These are phyloP conservation scores for Eubasilissa regina DNA, from an alignment of 1,140 invertebrate species.

Conservation along the genomic window DNA sequence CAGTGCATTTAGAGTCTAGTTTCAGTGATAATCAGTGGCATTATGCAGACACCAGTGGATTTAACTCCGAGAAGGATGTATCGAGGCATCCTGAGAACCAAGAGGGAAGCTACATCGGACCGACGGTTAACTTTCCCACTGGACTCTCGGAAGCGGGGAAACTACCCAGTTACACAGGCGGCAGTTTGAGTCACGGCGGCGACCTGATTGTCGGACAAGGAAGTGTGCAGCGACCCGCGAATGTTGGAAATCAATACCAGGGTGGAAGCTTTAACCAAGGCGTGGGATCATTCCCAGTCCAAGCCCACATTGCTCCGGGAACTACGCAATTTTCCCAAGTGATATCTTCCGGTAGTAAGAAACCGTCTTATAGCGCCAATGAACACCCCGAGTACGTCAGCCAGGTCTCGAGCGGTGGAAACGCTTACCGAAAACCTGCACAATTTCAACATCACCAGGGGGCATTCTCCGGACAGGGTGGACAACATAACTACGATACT, in stretches of 20 bases:
- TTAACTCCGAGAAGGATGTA: slow-evolving; percentile 12
- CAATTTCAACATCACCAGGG: background rate
- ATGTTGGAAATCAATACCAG: slow-evolving; percentile 2
- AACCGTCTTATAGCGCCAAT: slow-evolving; percentile 17
- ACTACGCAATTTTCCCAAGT: slow-evolving; percentile 29
- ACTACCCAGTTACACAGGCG: slow-evolving; percentile 6
- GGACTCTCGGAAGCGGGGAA: slow-evolving; percentile 12
- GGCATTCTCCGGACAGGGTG: background rate
- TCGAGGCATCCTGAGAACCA: background rate
- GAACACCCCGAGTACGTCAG: slow-evolving; percentile 27
- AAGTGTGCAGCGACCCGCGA: slow-evolving; percentile 48
- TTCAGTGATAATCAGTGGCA: slow-evolving; percentile 44
- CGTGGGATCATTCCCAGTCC: slow-evolving; percentile 26
- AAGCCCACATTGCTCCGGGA: slow-evolving; percentile 22
- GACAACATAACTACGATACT: background rate
- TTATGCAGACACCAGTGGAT: slow-evolving; percentile 9
- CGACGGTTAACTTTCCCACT: background rate
- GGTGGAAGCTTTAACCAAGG: slow-evolving; percentile 4
- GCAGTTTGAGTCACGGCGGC: slow-evolving; percentile 28
- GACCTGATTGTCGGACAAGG: slow-evolving; percentile 50
- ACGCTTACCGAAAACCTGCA: background rate
- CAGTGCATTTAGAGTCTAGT: background rate
- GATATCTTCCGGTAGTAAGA: slow-evolving; percentile 26
- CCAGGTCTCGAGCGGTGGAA: background rate
- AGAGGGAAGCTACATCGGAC: slow-evolving; percentile 22